A percentile compares a stretch with the other conserved stretches of the same genome.
These are phyloP conservation scores for Acromyrmex charruanus DNA, from an alignment of 1,140 invertebrate genomes.

Conservation along the genomic window DNA sequence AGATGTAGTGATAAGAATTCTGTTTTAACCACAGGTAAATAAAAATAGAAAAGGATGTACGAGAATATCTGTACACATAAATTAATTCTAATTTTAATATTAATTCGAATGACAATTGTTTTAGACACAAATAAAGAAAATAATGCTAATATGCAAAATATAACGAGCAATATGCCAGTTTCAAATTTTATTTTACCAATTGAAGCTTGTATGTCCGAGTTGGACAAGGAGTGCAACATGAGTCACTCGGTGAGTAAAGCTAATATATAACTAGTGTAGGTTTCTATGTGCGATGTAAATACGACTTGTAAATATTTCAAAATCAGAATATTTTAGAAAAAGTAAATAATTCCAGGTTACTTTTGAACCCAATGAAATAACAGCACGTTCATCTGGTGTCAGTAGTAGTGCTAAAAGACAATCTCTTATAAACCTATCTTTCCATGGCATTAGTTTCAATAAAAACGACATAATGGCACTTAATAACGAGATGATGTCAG, in stretches of 20 bases:
- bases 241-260: slow-evolving; percentile 21
- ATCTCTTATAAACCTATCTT: slow-evolving; percentile 18
- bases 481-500: slow-evolving; percentile 73
- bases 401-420: slow-evolving; percentile 68
- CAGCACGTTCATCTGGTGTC: slow-evolving; percentile 79
- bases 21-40: slow-evolving; percentile 23
- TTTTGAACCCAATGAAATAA: slow-evolving; percentile 82
- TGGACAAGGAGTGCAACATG: slow-evolving; percentile 11
- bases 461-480: slow-evolving; percentile 24
- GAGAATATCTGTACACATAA: neutral
- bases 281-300: neutral
- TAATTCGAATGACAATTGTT: slow-evolving; percentile 22
- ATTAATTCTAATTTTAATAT: neutral
- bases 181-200: slow-evolving; percentile 2
- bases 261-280: slow-evolving; percentile 46
- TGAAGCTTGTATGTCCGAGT: neutral
- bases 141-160: slow-evolving; percentile 68
- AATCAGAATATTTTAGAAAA: neutral
- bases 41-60: slow-evolving; percentile 17
- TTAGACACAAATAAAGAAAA: slow-evolving; percentile 73
- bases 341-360: slow-evolving; percentile 72
- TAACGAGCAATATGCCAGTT: neutral
- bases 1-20: slow-evolving; percentile 69
- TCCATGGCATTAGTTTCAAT: slow-evolving; percentile 75
- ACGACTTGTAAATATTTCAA: slow-evolving; percentile 29